Base-by-base conservation (phyloP, 2,888 invertebrate species). In the Oligia strigilis region DNA sequence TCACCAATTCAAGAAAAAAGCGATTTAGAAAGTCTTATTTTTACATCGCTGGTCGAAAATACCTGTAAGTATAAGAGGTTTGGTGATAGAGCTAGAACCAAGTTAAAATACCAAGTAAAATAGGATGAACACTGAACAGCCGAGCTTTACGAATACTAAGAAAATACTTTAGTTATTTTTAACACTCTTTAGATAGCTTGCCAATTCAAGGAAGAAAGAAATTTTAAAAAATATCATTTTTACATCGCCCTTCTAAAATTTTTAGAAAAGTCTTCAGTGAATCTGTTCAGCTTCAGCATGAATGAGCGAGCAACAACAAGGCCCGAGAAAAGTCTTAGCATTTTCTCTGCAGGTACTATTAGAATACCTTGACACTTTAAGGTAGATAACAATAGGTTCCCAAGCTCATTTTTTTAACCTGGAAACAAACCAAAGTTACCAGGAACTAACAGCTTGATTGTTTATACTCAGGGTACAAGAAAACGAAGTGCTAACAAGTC, bases 381-480 rank as follows among this genome's bases (percentile, higher is more conserved):
- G 5, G 65, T n/a, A 77, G 13, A 29, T 40, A 4, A 5, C 36
- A 64, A 49, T 60, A 13, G 19, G 19, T 36, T 62, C n/a, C 14
- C 23, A 14, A n/a, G 6, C 9, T 40, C 14, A 46, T 60, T 83
- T 36, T 69, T 74, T 43, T 19, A 8, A 60, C 64, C 46, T 72
- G n/a, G 46, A 69, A 46, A 36, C 29, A 64, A 55, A 46, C 62
- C 43, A 71, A 49, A 55, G 17, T 17, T 84, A 77, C 81, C 23
- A n/a, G n/a, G 72, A 87, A 85, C 36, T 11, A 43, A 11, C 9
- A 2, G 40, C 46, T 55, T 73, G 8, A 72, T 55, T 74, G 80
- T 83, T 87, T 69, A 72, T 64, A 55, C 29, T 23, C 36, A 60
- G n/a, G 29, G 36, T 75, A 43, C 71, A 80, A 72, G 86, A 83